A percentile compares a stretch with the other conserved stretches of the same genome.
These are phyloP conservation scores for Drosophila birchii DNA, from an alignment of 2,888 invertebrate genomes.

Conservation along the genomic window DNA sequence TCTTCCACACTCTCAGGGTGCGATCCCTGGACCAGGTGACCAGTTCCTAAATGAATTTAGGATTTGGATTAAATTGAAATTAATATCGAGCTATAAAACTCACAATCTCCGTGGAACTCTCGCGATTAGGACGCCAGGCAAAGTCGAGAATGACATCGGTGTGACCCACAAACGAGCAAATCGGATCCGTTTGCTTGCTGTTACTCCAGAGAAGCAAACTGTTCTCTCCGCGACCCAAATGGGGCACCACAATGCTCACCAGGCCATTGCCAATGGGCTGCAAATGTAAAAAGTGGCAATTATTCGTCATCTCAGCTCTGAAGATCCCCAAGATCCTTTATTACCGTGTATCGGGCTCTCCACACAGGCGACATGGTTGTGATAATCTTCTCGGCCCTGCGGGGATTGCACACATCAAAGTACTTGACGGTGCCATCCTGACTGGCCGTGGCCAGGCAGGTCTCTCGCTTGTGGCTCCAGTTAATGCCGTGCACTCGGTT, in stretches of 20 bases:
- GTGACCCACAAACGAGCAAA: conserved; percentile 97
- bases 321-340: background rate
- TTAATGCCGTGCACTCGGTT: conserved; percentile 95
- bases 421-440: conserved; percentile 98
- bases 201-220: conserved; percentile 92
- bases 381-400: conserved; percentile 93
- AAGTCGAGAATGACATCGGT: conserved; percentile 97
- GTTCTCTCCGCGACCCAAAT: conserved; percentile 94
- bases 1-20: conserved; percentile 94
- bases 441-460: conserved; percentile 95
- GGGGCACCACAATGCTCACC: conserved; percentile 96
- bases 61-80: background rate
- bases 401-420: conserved; percentile 94
- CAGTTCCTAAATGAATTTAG: conserved; percentile 86
- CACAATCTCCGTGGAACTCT: conserved; percentile 83
- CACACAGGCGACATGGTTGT: conserved; percentile 94
- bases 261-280: conserved; percentile 96
- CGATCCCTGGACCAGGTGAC: conserved; percentile 98
- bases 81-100: conserved; percentile 4
- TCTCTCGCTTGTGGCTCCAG: conserved; percentile 95
- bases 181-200: conserved; percentile 89
- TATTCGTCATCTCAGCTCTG: background rate
- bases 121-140: conserved; percentile 93
- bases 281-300: background rate
- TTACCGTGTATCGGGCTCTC: conserved; percentile 94